phyloP scores from a whole-genome alignment of 2,113 vertebrate genomes.

The Muscicapa adusta region DNA sequence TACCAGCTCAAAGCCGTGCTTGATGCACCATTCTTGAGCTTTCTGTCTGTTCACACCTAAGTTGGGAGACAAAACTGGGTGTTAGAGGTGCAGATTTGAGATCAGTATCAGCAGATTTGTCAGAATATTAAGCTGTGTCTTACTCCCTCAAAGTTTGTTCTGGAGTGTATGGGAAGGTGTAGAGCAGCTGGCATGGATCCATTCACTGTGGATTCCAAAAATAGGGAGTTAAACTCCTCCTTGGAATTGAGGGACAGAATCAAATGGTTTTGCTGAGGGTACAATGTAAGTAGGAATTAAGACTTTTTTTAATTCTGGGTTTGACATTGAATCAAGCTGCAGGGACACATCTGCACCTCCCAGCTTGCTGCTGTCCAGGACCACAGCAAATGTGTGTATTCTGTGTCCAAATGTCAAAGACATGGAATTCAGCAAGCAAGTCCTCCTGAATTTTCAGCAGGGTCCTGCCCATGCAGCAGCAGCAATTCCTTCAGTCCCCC shows the following conservation, averaged over 20 bases:
- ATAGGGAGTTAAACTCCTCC: not conserved
- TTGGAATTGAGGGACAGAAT: not conserved
- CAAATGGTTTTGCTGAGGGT: not conserved
- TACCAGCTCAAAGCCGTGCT: constrained; percentile 92
- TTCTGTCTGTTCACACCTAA: constrained; percentile 87
- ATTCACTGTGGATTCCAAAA: not conserved
- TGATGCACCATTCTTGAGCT: constrained; percentile 96
- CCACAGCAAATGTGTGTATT: not conserved
- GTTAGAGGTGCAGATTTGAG: not conserved
- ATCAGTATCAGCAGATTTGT: not conserved
- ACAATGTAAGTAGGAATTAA: not conserved
- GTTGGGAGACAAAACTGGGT: not conserved
- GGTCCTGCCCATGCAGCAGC: fast-evolving
- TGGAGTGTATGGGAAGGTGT: not conserved
- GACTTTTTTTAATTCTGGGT: not conserved
- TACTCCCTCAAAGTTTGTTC: not conserved
- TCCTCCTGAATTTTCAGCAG: not conserved
- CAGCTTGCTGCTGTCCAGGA: not conserved
- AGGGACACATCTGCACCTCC: not conserved
- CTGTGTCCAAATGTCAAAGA: not conserved
- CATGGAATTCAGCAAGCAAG: not conserved
- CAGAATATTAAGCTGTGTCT: not conserved
- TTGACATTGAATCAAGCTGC: not conserved
- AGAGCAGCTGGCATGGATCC: not conserved
- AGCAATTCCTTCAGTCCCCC: not conserved